Base-by-base conservation (phyloP, 2,113 vertebrate genomes). In the Pitta sordida region DNA sequence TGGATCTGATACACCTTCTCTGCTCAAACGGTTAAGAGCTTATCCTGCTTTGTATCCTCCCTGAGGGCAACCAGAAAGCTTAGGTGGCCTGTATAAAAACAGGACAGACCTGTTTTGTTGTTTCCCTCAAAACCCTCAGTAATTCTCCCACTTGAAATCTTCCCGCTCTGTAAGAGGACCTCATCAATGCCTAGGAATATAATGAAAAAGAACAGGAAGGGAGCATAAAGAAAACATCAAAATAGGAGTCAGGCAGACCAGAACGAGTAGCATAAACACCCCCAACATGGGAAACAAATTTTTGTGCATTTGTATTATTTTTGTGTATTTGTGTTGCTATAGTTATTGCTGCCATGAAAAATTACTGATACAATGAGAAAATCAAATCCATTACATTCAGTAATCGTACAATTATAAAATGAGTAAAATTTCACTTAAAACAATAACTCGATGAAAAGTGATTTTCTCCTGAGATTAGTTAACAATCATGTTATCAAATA, bases 341-440 rank as follows among this genome's bases (percentile, higher is more conserved):
- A 48, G 13, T 29, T 74, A 14, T 62, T 87, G 60, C 75, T 64
- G 75, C 13, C 30, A 30, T 24, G 37, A 87, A 90, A 83, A 46
- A 15, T 64, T 91, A 75, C 43, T 64, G 43, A 68, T 21, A 53
- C 75, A 95, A 79, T 81, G 81, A 70, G 30, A 70, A 84, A 79
- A 83, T 68, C 6, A 94, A 91, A 48, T 63, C 53, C 4, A 13
- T 37, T 53, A 34, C 41, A n/a, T 62, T 95, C 88, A 96, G 56
- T 52, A 70, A 79, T 43, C 56, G 62, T 7, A 78, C 56, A 84
- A 75, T 68, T 88, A 94, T 60, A 94, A 95, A 94, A 58, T 53
- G 18, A 76, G 83, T 81, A 84, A 94, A 81, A 95, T 74, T 94
- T 56, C 85, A 82, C 78, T 78, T 93, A 63, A 94, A 95, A 80